Base-by-base conservation (phyloP, 2,888 invertebrate species). In the Pachliopta kotzebuea region DNA sequence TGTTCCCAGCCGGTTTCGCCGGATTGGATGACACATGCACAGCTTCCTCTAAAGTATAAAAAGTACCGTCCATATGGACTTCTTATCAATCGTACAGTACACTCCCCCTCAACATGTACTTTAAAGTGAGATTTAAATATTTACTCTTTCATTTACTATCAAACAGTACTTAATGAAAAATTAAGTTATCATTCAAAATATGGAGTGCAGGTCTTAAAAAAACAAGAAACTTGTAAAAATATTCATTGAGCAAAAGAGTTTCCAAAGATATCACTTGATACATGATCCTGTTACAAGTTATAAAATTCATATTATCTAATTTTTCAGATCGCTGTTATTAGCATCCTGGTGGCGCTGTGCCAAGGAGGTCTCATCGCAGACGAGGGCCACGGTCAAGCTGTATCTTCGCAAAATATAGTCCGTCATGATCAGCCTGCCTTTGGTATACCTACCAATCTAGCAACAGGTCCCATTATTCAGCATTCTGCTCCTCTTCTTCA, bases 391-490 rank as follows among this genome's bases (percentile, higher is more conserved):
- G 78, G 77, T 7, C 76, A 77, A 7, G 88, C 89, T 4, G 75
- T 91, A 20, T 90, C 91, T 21, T 88, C 90, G 17, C 90, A 90
- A 64, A 90, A 85, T 76, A 86, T 91, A 68, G 71, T 85, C 68
- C 86, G 83, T 56, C 89, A 90, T 66, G 85, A 88, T 69, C 84
- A 89, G 67, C 80, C 83, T 0, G 71, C 78, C 2, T 83, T 81
- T 49, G 82, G 84, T 58, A 75, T 75, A 20, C 71, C 73, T 58
- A 72, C 74, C 1, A 80, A 80, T 65, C 76, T 78, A 60, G 74
- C 77, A 4, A 67, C 73, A 49, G 50, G 71, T 54, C 69, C 72
- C 17, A 50, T 75, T 1, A 60, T 76, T n/a, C 71, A 74, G 23
- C 75, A 76, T 52, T 63, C 73, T 9, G 72, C 76, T 18, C 80